Evolutionary conservation across 30 jellyfish, hydroid and myxozoan species (phyloP), one percentile per base, ranked within the genome.

Genomic region (Hydractinia echinata): DNA sequence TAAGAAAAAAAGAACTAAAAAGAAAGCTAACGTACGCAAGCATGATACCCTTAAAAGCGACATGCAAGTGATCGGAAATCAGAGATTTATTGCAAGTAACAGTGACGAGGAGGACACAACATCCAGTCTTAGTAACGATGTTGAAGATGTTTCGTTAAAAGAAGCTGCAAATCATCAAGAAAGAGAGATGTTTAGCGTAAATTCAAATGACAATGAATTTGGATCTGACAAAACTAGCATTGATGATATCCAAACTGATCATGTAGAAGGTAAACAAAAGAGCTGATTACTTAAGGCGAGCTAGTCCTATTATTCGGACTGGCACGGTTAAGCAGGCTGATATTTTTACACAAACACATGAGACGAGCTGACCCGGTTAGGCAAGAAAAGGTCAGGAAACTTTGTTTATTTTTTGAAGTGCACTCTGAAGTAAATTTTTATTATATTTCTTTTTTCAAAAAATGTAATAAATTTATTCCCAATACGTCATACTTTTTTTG

Each of bases 91-190:
- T 72, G 14, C 21, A 66, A 21, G 61, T 50, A 50, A 54, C 48
- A 20, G 51, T 20, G 62, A 74, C 54, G 16, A 44, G 8, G 83
- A 74, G 1, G 11, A 44, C 7, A 7, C 9, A 7, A 64, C 10
- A n/a, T 51, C 19, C 19, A 5, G 51, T 7, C 39, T 64, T 7
- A 30, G 44, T 30, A 64, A 50, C 4, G 66, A 6, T 74, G 68
- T 49, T 44, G 83, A 74, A 74, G 83, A 74, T 74, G 83, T 74
- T 74, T 30, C 83, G 51, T 74, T 74, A 74, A 74, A 18, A 48
- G 83, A 74, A 30, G 39, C 39, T 13, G 83, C 61, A 8, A 74
- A 49, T 66, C 19, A 64, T 13, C 83, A 54, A 49, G 83, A 74
- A 49, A 54, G 62, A 55, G 50, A 74, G 4, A 74, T 51, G 68